phyloP scores from a whole-genome alignment of 2,113 vertebrate genomes.

The Uropsilus gracilis region DNA sequence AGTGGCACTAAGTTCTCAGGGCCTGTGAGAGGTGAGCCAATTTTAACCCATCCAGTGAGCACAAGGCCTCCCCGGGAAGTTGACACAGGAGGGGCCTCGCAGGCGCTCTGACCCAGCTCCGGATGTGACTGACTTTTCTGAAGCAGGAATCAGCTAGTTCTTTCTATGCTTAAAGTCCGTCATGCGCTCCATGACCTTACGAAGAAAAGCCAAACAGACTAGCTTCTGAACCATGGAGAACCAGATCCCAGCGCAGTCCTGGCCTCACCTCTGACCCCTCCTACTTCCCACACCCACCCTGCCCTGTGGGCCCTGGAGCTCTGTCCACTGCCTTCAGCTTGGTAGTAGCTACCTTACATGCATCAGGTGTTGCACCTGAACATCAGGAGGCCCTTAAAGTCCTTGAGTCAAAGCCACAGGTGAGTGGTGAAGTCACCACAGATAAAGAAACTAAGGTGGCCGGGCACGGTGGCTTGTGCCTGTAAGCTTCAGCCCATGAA shows the following conservation, averaged over 20 bases:
- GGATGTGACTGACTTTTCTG: neutral
- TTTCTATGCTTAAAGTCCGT: neutral
- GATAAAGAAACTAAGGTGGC: neutral
- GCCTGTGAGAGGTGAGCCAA: neutral
- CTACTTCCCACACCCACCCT: neutral
- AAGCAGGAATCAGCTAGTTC: neutral
- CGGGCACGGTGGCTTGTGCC: no score
- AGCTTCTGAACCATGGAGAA: no score
- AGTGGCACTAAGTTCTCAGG: neutral
- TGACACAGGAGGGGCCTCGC: neutral
- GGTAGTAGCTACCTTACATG: no score
- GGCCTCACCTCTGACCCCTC: neutral
- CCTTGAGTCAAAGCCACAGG: neutral
- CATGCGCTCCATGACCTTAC: neutral
- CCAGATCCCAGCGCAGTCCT: neutral
- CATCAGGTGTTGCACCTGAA: no score
- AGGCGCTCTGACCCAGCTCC: no score
- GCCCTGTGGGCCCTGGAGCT: neutral
- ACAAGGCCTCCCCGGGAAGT: neutral
- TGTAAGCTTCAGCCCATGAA: no score
- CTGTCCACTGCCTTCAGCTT: neutral
- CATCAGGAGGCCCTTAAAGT: no score
- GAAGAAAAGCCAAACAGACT: neutral
- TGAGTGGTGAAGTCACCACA: no score
- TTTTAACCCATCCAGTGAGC: neutral